phyloP scores from a whole-genome alignment of 2,797 vertebrate species.

The Harpagifer antarcticus region DNA sequence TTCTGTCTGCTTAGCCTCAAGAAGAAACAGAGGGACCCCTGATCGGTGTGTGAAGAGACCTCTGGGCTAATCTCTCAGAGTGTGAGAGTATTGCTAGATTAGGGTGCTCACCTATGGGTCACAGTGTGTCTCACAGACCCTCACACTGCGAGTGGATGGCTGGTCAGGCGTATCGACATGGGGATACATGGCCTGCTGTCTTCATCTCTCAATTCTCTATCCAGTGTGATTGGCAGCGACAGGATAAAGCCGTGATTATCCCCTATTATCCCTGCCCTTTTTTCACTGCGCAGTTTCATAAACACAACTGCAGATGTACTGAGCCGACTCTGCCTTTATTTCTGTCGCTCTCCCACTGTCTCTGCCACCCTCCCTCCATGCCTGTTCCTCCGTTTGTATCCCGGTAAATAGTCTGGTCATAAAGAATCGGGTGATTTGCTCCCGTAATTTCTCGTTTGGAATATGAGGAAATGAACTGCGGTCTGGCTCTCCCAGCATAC shows the following conservation, averaged over 20 bases:
- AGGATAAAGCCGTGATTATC: slow-evolving; percentile 72
- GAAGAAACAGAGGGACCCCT: slow-evolving; percentile 44
- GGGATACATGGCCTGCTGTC: slow-evolving; percentile 46
- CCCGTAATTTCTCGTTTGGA: too few species aligned
- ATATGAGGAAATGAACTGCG: too few species aligned
- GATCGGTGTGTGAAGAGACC: slow-evolving; percentile 55
- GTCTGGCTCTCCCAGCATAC: too few species aligned
- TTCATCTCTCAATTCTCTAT: slow-evolving; percentile 56
- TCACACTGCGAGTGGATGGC: slow-evolving; percentile 52
- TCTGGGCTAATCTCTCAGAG: slow-evolving; percentile 58
- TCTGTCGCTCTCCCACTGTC: slow-evolving; percentile 16
- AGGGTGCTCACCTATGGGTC: slow-evolving; percentile 61
- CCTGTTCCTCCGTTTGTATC: too few species aligned
- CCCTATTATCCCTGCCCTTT: slow-evolving; percentile 63
- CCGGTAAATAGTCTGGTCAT: too few species aligned
- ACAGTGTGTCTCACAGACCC: slow-evolving; percentile 53
- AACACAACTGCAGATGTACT: slow-evolving; percentile 38
- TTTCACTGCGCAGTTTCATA: slow-evolving; percentile 51
- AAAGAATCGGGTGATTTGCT: too few species aligned
- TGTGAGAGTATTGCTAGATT: slow-evolving; percentile 61
- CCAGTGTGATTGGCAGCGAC: slow-evolving; percentile 64
- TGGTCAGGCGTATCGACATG: slow-evolving; percentile 56
- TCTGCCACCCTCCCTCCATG: too few species aligned
- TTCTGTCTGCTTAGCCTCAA: slow-evolving; percentile 3
- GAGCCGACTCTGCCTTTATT: slow-evolving; percentile 27